Base-by-base conservation (phyloP, 2,888 invertebrate species). In the Zygogramma bicolorata region DNA sequence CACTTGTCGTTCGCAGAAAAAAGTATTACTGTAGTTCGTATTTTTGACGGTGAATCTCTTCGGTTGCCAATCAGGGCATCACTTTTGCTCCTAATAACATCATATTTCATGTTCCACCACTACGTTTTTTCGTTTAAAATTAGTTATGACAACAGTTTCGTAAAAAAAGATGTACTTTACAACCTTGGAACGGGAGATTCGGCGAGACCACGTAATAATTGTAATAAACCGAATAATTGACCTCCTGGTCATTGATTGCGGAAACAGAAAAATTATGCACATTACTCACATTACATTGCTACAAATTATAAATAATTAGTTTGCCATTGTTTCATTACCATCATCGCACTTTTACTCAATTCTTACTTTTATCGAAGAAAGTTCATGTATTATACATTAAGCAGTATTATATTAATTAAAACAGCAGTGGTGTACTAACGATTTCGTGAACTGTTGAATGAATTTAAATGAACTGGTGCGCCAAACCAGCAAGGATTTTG, bases 291-390 rank as follows among this genome's bases (percentile, higher is more conserved):
- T 63, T 63, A 15, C 15, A 10, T 40, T 42, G 40, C 46, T 46
- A 29, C 46, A 46, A 46, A 31, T 63, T 46, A 63, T 63, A 8
- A 53, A 53, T 53, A 53, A 25, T 63, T 49, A 46, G 42, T 46
- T 40, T 58, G 34, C 46, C 20, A 60, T 60, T 67, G 59, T 67
- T 67, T 7, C 27, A 13, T 57, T 66, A 60, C 25, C 40, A 66
- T 49, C 60, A 40, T 57, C 59, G 38, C 42, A 69, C 69, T 69
- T 69, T 69, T 69, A 69, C 69, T 63, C 58, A 57, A 63, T 63
- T 69, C 53, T 69, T 42, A 69, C 63, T 67, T 67, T 67, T 67
- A 22, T 15, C 31, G 31, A 69, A 69, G 69, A 69, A 69, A 69
- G 69, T 63, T 69, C 63, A 69, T 69, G 63, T 42, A 69, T 69